A percentile compares a stretch with the other conserved stretches of the same genome.
Conservation (phyloP, 2,797 vertebrate species). For the Enteromius unitaeniatus region DNA sequence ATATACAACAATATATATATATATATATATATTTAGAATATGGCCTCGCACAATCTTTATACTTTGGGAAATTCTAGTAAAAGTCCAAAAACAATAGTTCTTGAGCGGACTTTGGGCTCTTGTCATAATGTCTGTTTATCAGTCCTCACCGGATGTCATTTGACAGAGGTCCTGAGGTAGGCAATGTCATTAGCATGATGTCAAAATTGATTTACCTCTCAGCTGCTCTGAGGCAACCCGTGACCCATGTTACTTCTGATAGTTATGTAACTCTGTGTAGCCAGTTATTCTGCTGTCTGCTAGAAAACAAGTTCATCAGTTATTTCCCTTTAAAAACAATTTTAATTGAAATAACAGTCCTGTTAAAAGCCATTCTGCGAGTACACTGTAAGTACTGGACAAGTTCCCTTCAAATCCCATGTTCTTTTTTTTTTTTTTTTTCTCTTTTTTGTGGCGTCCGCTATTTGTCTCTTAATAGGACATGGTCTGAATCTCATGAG, state of each 20-base stretch:
- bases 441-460: conserved; percentile 43
- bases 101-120: neutral
- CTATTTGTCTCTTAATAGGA: conserved; percentile 60
- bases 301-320: neutral
- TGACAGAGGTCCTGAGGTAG: conserved; percentile 34
- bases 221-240: neutral
- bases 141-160: conserved; percentile 45
- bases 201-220: conserved; percentile 13
- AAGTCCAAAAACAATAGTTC: neutral
- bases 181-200: conserved; percentile 32
- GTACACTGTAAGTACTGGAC: conserved; percentile 3
- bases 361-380: conserved; percentile 34
- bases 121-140: conserved; percentile 27
- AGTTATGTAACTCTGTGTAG: neutral
- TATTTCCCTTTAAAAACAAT: neutral
- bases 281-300: neutral
- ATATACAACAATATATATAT: too few species aligned
- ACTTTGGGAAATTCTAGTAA: neutral
- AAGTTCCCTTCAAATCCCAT: conserved; percentile 51
- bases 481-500: conserved; percentile 56
- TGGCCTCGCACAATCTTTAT: neutral
- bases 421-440: conserved; percentile 50
- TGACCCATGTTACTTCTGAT: neutral
- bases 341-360: conserved; percentile 35
- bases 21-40: too few species aligned